Evolutionary conservation across 2,113 vertebrate species (phyloP), one percentile per base, ranked within the genome.

Genomic region (Sorex fumeus): DNA sequence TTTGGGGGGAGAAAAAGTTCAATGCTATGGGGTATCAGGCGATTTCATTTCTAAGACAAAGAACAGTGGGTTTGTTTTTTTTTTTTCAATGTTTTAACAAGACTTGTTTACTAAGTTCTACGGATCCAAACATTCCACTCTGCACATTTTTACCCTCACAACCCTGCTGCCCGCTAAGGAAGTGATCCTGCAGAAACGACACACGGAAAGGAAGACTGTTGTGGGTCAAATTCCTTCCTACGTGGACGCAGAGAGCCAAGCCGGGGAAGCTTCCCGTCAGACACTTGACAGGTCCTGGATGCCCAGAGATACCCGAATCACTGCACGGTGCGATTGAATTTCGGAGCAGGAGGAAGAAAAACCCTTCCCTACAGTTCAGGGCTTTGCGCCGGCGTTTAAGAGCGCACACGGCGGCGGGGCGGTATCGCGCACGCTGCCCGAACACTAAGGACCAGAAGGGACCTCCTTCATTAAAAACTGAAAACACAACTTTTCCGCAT

Each of bases 311-410:
- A 90, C 69, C 84, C 91, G 86, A 95, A 88, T 88, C 71, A 88
- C 83, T 93, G 76, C 84, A 95, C 40, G 81, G 75, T 43, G 88
- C 57, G 79, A 94, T 45, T 83, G 2, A 53, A 94, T 92, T 93
- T 95, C 90, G 90, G 79, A 77, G 64, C 60, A 96, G 60, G 21
- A 96, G 60, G 21, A 95, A 95, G 85, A 94, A 90, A 93, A 96
- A 96, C 84, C 85, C 76, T 94, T 94, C 91, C 70, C 74, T 76
- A 91, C 83, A 90, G 76, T 88, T 83, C 78, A 94, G 25, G 23
- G 66, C 53, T 93, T 83, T 90, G 91, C 60, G 90, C 45, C 89
- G 72, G 50, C 86, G 90, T 93, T 64, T 94, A 71, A 95, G 78
- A 27, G 79, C 88, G 88, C 92, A 94, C 83, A 93, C 69, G 76